Evolutionary conservation across 1,140 invertebrate species (phyloP), one percentile per base, ranked within the genome.

Genomic region (Thaumatotibia leucotreta): DNA sequence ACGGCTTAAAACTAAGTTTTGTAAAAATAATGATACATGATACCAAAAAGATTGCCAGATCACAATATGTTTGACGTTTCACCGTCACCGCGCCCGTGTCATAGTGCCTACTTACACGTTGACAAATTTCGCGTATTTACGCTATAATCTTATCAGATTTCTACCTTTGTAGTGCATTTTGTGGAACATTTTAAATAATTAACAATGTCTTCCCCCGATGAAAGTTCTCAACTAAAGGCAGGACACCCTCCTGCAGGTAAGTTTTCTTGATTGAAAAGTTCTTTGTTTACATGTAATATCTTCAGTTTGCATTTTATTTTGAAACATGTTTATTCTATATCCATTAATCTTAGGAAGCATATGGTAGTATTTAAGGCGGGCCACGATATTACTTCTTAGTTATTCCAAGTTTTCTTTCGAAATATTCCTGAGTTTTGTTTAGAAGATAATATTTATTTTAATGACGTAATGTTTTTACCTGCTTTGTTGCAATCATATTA

Each of bases 181-280:
- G 64, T 66, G 65, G 62, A 63, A 66, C 65, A 29, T 35, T 63
- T 73, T 35, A 49, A 66, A 31, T 49, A 62, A 71, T 52, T 63
- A 64, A 86, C 62, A 73, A 92, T 92, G 89, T 91, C 89, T 66
- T 88, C 88, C 69, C 82, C 90, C 63, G 92, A 93, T 74, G 93
- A 94, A 83, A 94, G 93, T 67, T 89, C 93, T 67, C 93, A 95
- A 85, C 86, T 96, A 17, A 96, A 96, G 84, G 95, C 93, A 69
- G 96, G 96, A 61, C 96, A 97, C 92, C 96, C 96, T 73, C 96
- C 96, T 79, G 96, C 96, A 93, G 95, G 96, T 97, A 92, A 92
- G 82, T 68, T 24, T 69, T 69, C n/a, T 33, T 14, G 31, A 2
- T 31, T 50, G 6, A 63, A 23, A 69, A 72, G 61, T 54, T 52